Conservation (phyloP, 2,888 invertebrate species). For the Apodemia mormo region DNA sequence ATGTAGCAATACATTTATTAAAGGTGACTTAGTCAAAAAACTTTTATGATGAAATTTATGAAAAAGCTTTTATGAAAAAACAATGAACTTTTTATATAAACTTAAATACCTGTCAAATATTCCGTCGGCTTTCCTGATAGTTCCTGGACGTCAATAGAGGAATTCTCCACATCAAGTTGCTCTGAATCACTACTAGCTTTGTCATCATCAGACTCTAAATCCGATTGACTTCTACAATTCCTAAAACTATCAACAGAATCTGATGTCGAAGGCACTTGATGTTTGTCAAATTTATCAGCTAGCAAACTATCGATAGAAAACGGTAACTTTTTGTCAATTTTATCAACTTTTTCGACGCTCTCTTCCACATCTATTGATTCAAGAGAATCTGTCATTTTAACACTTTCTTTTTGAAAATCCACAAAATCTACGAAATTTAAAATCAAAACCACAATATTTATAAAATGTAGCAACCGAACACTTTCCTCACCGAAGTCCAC, state of each 20-base stretch:
- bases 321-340: conserved; percentile 57
- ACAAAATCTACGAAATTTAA: neutral
- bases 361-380: conserved; percentile 39
- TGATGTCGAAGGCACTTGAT: conserved; percentile 29
- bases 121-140: conserved; percentile 55
- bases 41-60: too few relatives aligned
- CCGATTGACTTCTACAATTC: conserved; percentile 42
- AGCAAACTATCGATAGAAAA: conserved; percentile 72
- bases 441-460: conserved; percentile 27
- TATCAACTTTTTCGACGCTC: conserved; percentile 49
- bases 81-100: neutral
- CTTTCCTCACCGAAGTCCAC: conserved; percentile 17
- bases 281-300: conserved; percentile 56
- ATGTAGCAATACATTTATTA: too few relatives aligned
- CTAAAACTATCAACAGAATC: conserved; percentile 29
- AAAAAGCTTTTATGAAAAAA: neutral
- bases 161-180: conserved; percentile 68
- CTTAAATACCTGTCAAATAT: conserved; percentile 64
- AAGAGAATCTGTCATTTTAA: conserved; percentile 27
- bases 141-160: conserved; percentile 59
- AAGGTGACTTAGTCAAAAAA: too few relatives aligned
- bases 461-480: neutral
- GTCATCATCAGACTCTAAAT: conserved; percentile 53
- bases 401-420: neutral
- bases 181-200: conserved; percentile 60